Evolutionary conservation across 2,113 vertebrate genomes (phyloP).

Genomic region (Penelope pileata): DNA sequence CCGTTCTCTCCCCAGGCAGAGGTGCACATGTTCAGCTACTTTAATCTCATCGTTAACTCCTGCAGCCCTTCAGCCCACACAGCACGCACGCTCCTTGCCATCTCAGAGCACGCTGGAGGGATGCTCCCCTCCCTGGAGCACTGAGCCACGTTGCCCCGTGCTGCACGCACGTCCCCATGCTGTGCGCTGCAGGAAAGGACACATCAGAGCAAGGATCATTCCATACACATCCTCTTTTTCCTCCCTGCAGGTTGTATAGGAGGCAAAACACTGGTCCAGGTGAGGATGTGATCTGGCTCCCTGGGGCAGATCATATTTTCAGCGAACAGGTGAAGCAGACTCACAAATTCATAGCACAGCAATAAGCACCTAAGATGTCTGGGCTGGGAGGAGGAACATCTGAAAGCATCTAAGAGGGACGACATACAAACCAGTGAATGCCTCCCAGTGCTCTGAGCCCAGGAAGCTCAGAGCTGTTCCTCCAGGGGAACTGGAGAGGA

Average conservation of each 20-base stretch:
- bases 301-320: background rate
- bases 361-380: background rate
- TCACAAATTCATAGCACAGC: background rate
- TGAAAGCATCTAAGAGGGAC: background rate
- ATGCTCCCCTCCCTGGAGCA: rapidly evolving
- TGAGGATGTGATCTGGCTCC: background rate
- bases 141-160: too few species aligned
- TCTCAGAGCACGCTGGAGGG: background rate
- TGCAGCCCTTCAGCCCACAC: background rate
- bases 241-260: background rate
- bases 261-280: background rate
- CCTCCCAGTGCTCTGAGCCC: background rate
- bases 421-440: background rate
- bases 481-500: background rate
- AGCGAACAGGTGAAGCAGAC: background rate
- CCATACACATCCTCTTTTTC: background rate
- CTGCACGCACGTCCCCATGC: too few species aligned
- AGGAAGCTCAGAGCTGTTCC: too few species aligned
- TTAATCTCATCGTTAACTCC: background rate
- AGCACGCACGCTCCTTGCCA: rapidly evolving
- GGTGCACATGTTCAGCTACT: background rate
- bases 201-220: background rate
- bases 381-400: background rate
- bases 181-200: background rate
- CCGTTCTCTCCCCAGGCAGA: background rate